Percentiles rank a stretch among this genome's conserved stretches.
Conservation (phyloP, 2,113 vertebrate species). For the Proteles cristata region DNA sequence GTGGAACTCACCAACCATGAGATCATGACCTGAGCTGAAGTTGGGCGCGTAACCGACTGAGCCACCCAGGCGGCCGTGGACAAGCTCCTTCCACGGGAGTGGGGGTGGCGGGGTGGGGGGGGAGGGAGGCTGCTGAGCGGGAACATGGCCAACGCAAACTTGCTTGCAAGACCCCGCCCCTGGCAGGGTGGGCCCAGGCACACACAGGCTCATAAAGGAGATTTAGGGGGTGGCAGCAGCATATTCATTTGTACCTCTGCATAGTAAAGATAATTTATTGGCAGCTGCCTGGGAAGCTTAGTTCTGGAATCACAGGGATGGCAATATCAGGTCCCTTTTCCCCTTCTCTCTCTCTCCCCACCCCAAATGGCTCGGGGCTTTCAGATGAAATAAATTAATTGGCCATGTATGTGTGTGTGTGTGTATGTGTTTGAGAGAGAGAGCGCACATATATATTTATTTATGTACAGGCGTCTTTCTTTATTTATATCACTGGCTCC, state of each 20-base stretch:
- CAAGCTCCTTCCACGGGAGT: no score
- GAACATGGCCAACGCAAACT: background rate
- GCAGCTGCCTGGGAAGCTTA: constrained; percentile 67
- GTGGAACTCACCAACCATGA: no score
- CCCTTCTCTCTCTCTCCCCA: background rate
- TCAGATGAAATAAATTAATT: constrained; percentile 32
- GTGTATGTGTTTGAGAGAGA: no score
- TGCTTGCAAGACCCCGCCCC: background rate
- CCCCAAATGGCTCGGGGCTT: background rate
- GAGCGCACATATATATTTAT: background rate
- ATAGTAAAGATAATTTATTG: constrained; percentile 67
- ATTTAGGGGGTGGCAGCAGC: constrained; percentile 70
- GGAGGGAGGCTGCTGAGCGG: background rate
- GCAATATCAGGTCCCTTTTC: background rate
- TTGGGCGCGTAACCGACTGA: no score
- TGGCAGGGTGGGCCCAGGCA: constrained; percentile 52
- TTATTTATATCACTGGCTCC: constrained; percentile 57
- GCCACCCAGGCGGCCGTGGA: no score
- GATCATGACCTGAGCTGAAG: no score
- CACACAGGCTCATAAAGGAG: constrained; percentile 56
- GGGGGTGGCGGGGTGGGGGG: no score
- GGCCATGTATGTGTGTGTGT: background rate
- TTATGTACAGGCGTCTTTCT: constrained; percentile 30
- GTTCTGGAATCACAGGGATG: background rate
- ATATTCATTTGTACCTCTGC: constrained; percentile 70